phyloP scores from a whole-genome alignment of 2,797 vertebrate species.

The Notoglanidium macrostoma region DNA sequence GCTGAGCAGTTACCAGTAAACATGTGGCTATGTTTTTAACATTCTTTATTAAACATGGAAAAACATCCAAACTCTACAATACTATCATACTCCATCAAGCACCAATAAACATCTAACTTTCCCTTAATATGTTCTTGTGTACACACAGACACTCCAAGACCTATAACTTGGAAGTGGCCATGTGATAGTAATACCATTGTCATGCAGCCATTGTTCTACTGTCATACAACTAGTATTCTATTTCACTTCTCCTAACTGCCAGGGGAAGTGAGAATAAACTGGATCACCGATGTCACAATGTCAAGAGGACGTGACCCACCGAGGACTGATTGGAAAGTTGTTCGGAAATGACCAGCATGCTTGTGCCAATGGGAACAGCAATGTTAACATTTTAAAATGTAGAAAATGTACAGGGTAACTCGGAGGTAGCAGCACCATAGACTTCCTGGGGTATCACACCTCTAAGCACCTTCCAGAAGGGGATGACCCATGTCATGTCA shows the following conservation, averaged over 20 bases:
- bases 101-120: constrained; percentile 6
- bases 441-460: neutral
- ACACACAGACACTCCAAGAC: neutral
- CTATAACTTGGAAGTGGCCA: neutral
- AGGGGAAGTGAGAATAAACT: neutral
- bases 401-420: neutral
- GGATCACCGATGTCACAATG: neutral
- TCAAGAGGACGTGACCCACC: neutral
- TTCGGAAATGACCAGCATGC: neutral
- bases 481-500: neutral
- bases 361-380: neutral
- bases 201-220: neutral
- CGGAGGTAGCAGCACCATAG: neutral
- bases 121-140: neutral
- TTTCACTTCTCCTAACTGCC: neutral
- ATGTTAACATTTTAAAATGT: neutral
- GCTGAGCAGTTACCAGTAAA: neutral
- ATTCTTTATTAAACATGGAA: neutral
- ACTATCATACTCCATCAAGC: neutral
- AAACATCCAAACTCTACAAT: neutral
- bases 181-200: neutral
- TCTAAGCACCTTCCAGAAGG: neutral
- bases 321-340: neutral
- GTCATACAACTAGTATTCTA: neutral
- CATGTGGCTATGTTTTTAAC: neutral